Evolutionary conservation across 37 sponge, comb jelly and placozoan species (phyloP).

Genomic region (Petrosia ficiformis): DNA sequence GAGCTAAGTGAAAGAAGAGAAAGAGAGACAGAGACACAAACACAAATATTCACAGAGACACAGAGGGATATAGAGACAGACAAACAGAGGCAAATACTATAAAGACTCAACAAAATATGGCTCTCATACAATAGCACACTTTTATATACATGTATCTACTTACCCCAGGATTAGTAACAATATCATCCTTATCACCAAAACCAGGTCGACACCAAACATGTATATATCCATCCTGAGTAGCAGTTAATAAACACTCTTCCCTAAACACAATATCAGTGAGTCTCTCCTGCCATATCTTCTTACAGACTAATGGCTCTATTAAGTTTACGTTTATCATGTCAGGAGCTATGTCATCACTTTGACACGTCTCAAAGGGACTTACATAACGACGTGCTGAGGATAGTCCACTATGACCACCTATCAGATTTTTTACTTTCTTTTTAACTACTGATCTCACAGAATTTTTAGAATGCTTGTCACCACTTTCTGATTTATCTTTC

Average conservation of each 20-base stretch:
- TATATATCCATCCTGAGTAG: conserved; percentile 73
- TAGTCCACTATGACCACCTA: conserved; percentile 1
- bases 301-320: conserved; percentile 79
- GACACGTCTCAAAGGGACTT: conserved; percentile 45
- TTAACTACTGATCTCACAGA: neutral
- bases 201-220: conserved; percentile 60
- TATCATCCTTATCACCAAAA: neutral
- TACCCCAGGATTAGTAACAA: neutral
- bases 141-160: neutral
- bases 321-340: conserved; percentile 78
- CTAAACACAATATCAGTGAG: conserved; percentile 77
- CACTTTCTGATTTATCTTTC: conserved; percentile 5
- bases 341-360: conserved; percentile 65
- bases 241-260: conserved; percentile 64
- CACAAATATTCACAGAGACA: no score
- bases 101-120: no score
- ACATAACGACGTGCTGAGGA: neutral
- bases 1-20: neutral
- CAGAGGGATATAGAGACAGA: no score
- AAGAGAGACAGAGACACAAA: no score
- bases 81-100: no score
- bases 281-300: conserved; percentile 74
- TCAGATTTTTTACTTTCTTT: conserved; percentile 7
- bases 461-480: neutral
- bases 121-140: no score